Evolutionary conservation across 2,113 vertebrate genomes (phyloP), one percentile per base, ranked within the genome.

Genomic region (Vulpes vulpes): DNA sequence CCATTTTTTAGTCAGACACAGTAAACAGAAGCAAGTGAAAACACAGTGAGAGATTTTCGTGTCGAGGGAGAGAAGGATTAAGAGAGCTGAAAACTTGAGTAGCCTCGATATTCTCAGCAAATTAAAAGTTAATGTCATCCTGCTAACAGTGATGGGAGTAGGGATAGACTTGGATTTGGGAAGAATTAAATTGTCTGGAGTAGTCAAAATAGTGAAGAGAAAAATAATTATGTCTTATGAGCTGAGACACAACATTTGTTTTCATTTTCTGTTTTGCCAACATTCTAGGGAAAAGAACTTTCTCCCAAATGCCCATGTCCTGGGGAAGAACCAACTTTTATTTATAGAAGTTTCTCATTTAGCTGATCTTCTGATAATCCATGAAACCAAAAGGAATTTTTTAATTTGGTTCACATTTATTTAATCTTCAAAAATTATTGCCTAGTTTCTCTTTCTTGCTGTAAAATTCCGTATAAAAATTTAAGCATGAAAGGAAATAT

Each of bases 181-280:
- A 84, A 96, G 59, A 91, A 74, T 78, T 88, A 79, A 82, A 83
- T 57, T 93, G 64, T 38, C 76, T 86, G 6, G 23, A 74, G 3
- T 89, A 88, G 81, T 49, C 78, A 95, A 93, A 96, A 83, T 17
- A 86, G 11, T 74, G 74, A 95, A 94, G 60, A 74, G 43, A 92
- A 85, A 83, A 91, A 71, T 32, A 92, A 94, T 87, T 27, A 82
- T 87, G 55, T 32, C 43, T 85, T 84, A 55, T 55, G 62, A 73
- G 43, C 57, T 79, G 73, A 93, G 64, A 88, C 32, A 71, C 53
- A 85, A 90, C 35, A 86, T 81, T 93, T 94, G 35, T 89, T 95
- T 96, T 91, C 55, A 86, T 96, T 86, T 93, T 94, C 73, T 93
- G 20, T 91, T 97, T 96, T 89, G 8, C 20, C 83, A 93, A 22